These are phyloP conservation scores for Dallia pectoralis DNA, from an alignment of 2,797 vertebrate genomes.

Conservation along the genomic window DNA sequence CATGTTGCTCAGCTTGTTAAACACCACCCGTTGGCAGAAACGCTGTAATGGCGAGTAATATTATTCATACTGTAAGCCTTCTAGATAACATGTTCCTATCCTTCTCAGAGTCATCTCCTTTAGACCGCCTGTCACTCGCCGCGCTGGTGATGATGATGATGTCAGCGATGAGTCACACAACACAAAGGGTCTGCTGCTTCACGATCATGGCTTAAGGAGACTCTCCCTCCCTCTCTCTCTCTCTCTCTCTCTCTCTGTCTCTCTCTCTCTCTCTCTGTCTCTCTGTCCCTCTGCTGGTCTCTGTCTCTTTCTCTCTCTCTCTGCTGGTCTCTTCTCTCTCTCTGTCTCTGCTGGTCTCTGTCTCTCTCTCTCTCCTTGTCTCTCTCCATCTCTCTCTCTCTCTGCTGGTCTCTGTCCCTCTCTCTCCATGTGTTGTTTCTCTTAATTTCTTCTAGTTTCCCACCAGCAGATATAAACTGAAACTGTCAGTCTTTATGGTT, in stretches of 20 bases:
- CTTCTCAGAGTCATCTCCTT: conserved; percentile 28
- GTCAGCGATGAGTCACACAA: conserved; percentile 33
- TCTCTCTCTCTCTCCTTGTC: neutral
- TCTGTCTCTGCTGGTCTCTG: neutral
- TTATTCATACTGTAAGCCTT: neutral
- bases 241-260: neutral
- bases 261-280: neutral
- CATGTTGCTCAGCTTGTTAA: neutral
- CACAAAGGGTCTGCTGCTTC: conserved; percentile 10
- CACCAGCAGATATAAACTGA: conserved; percentile 55
- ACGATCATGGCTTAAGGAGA: conserved; percentile 18
- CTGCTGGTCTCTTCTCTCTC: conserved; percentile 4
- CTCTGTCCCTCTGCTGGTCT: neutral
- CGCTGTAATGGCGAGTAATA: conserved; percentile 6
- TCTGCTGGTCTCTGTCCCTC: neutral
- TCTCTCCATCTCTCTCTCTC: no score
- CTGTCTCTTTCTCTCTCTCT: neutral
- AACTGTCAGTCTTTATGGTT: conserved; percentile 62
- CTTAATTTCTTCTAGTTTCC: conserved; percentile 61
- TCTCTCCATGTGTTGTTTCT: neutral
- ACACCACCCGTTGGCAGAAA: conserved; percentile 14
- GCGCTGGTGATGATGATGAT: conserved; percentile 37
- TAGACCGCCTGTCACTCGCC: conserved; percentile 23
- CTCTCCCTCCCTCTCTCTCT: conserved; percentile 9
- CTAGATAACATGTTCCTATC: conserved; percentile 21